Conservation (phyloP, 2,888 invertebrate species). For the Cyclophora albipunctata region DNA sequence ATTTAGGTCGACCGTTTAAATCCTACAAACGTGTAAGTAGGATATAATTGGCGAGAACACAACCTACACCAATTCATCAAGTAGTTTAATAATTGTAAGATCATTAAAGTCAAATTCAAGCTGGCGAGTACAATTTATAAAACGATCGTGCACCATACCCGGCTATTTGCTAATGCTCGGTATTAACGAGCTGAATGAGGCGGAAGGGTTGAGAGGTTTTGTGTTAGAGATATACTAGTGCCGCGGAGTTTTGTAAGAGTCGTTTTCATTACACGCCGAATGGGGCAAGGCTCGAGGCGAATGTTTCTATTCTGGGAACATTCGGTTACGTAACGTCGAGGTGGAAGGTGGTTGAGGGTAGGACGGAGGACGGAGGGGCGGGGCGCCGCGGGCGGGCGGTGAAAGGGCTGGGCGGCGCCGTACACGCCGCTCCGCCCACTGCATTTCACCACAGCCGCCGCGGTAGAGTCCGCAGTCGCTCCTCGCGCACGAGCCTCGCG, state of each 20-base stretch:
- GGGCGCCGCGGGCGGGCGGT: slow-evolving; percentile 63
- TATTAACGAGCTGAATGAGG: slow-evolving; percentile 35
- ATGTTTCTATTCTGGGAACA: slow-evolving; percentile 52
- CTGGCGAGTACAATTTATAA: slow-evolving; percentile 39
- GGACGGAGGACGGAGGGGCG: slow-evolving; percentile 38
- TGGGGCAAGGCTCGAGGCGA: slow-evolving; percentile 56
- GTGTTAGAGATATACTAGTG: slow-evolving; percentile 14
- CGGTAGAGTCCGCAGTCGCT: slow-evolving; percentile 21
- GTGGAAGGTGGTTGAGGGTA: slow-evolving; percentile 54
- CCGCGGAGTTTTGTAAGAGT: slow-evolving; percentile 41
- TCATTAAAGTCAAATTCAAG: slow-evolving; percentile 20
- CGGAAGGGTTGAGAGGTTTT: slow-evolving; percentile 21
- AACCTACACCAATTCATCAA: slow-evolving; percentile 16
- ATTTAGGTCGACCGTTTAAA: not conserved
- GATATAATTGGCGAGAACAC: slow-evolving; percentile 10
- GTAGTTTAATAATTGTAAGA: slow-evolving; percentile 21
- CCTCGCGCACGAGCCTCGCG: slow-evolving; percentile 47
- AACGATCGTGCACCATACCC: slow-evolving; percentile 43
- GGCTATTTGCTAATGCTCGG: slow-evolving; percentile 47
- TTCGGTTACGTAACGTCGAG: slow-evolving; percentile 51
- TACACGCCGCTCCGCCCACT: slow-evolving; percentile 66
- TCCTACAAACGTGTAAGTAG: not conserved
- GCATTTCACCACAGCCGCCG: slow-evolving; percentile 59
- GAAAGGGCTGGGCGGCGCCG: slow-evolving; percentile 70
- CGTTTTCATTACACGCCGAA: slow-evolving; percentile 46